Evolutionary conservation across 2,113 vertebrate genomes (phyloP), one percentile per base, ranked within the genome.

Genomic region (Eclectus roratus): DNA sequence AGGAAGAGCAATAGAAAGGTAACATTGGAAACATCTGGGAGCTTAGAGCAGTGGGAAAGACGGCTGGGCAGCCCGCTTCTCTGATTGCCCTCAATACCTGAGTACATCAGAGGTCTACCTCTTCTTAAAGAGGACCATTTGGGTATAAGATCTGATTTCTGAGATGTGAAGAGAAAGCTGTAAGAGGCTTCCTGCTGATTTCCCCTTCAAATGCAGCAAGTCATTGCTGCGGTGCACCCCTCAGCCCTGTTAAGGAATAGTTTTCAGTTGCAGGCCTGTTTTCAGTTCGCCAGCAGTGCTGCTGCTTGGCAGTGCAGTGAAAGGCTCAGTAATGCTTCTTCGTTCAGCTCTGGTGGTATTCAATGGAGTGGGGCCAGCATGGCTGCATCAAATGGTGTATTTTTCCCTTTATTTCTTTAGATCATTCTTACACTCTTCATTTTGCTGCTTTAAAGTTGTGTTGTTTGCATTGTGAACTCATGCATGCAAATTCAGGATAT

Each of bases 341-440:
- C 9, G 0, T 76, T 80, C 63, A 77, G 53, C 63, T 89, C 29
- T 55, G 35, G 9, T 56, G 58, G 29, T 56, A 44, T 94, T 88
- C 77, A 55, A 14, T 66, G 70, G 13, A 6, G 9, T 13, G 43
- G n/a, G n/a, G 15, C n/a, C 72, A 63, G 35, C 25, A 25, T 41
- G 37, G 19, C 60, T 91, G 27, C 44, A 33, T 35, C 76, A 69
- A 89, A 7, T 9, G 21, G 31, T 76, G 72, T 64, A 20, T 84
- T 94, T 94, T 85, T 66, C 61, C 31, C 80, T 93, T 47, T 63
- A n/a, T 76, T 87, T 92, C 28, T 89, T 85, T 72, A 69, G 79
- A 79, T 27, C 7, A 6, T 87, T 81, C 46, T 82, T 85, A 27
- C 20, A 35, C 12, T 9, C 9, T 69, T 87, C 2, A 6, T 52